These are phyloP conservation scores for Sebastes minor DNA, from an alignment of 2,797 vertebrate species.

Conservation along the genomic window DNA sequence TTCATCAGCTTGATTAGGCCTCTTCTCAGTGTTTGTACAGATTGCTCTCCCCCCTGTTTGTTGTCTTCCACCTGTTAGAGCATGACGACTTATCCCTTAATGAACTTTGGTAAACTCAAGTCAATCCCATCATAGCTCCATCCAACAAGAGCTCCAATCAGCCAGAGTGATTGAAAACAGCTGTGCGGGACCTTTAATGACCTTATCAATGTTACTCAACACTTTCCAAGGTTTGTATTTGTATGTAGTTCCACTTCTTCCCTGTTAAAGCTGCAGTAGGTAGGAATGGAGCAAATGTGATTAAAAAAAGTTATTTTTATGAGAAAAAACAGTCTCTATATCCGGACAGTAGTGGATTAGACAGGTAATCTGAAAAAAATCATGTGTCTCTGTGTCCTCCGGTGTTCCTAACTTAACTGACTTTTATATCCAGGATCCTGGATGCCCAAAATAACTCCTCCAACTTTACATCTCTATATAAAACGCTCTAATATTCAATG, in stretches of 20 bases:
- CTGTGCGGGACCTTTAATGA: background rate
- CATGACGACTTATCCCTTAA: background rate
- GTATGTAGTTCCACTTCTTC: too few relatives aligned
- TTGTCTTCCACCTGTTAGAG: background rate
- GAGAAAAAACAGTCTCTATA: too few relatives aligned
- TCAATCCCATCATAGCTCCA: background rate
- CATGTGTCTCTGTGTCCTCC: too few relatives aligned
- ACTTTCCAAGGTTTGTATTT: too few relatives aligned
- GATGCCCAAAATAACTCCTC: background rate
- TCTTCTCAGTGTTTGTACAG: background rate
- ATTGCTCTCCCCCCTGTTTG: background rate
- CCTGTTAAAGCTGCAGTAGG: too few relatives aligned
- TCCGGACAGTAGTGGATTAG: too few relatives aligned
- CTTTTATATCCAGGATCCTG: background rate
- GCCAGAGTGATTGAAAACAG: background rate
- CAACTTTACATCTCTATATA: background rate
- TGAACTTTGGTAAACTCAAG: background rate
- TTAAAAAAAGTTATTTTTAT: too few relatives aligned
- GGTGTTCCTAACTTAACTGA: too few relatives aligned
- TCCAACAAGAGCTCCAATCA: background rate
- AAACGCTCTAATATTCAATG: background rate
- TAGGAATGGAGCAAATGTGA: too few relatives aligned
- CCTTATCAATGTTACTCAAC: background rate
- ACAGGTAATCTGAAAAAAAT: too few relatives aligned
- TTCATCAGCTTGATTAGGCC: background rate